Base-by-base conservation (phyloP, 2,113 vertebrate species). In the Phasianus colchicus region DNA sequence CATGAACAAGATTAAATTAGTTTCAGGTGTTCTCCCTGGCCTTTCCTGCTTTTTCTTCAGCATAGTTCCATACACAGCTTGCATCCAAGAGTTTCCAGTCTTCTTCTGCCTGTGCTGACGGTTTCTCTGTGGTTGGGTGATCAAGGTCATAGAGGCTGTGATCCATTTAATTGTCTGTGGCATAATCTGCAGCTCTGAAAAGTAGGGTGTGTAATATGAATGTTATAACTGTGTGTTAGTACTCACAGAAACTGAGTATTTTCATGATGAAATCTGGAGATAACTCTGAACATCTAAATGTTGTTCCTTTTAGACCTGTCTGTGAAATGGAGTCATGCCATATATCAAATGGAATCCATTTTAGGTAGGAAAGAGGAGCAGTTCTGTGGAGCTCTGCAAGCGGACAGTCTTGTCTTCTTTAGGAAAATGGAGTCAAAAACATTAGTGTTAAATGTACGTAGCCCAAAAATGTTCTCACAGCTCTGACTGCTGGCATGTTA, bases 21-120 rank as follows among this genome's bases (percentile, higher is more conserved):
- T 6, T 47, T 85, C 22, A 60, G 52, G 20, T 0, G 0, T 64
- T 83, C 34, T 81, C 0, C 0, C 20, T 8, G 14, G 63, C 10
- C 38, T 89, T 73, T 43, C 15, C 66, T 43, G 5, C 20, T 36
- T 24, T 77, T 90, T 32, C 29, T 75, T 82, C 24, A 34, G 30
- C 7, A 6, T 34, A 32, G 21, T 17, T 54, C 13, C 2, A 2
- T n/a, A 32, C 72, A 15, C 43, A 43, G 9, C 16, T 30, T 47
- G 13, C 20, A 57, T 54, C 32, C n/a, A 38, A 21, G 6, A 52
- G 27, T 48, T 90, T 48, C 40, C 15, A n/a, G 19, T 76, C 36
- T 61, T 58, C 18, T 20, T 47, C 19, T 40, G 71, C 7, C 13
- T 83, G 34, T 50, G 63, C 19, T 78, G 10, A 25, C 27, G 29